Evolutionary conservation across 2,797 vertebrate genomes (phyloP).

Genomic region (Parauchenoglanis punctatus): DNA sequence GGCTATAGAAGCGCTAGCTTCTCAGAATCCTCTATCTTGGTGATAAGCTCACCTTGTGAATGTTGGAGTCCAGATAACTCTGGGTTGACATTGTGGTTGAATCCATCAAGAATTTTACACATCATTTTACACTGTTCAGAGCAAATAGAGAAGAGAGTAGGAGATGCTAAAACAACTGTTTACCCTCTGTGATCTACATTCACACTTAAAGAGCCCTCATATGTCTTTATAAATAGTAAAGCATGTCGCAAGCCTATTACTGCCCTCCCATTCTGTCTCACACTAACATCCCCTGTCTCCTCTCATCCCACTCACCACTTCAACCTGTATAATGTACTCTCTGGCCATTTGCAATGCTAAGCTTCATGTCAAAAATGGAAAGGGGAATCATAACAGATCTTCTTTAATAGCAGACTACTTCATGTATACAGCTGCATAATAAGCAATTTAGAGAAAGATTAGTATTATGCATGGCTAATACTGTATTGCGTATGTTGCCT

Average conservation of each 20-base stretch:
- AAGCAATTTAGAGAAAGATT: conserved; percentile 69
- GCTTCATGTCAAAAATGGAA: conserved; percentile 55
- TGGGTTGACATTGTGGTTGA: background rate
- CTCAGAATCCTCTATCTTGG: background rate
- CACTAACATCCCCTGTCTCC: conserved; percentile 36
- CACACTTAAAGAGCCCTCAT: conserved; percentile 60
- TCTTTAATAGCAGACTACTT: conserved; percentile 64
- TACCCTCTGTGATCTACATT: conserved; percentile 65
- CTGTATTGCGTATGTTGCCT: conserved; percentile 60
- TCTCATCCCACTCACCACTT: conserved; percentile 15
- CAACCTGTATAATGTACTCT: conserved; percentile 60
- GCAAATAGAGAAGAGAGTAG: conserved; percentile 37
- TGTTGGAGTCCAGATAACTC: background rate
- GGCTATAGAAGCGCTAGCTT: background rate
- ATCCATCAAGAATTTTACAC: background rate
- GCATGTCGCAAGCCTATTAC: conserved; percentile 44
- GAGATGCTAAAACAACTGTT: conserved; percentile 6
- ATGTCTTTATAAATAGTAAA: conserved; percentile 66
- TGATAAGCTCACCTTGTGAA: background rate
- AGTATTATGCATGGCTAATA: conserved; percentile 50
- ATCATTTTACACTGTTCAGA: conserved; percentile 33
- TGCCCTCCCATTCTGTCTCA: conserved; percentile 38
- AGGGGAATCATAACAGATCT: conserved; percentile 49
- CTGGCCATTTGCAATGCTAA: conserved; percentile 68
- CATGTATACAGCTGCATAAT: conserved; percentile 66